Percentiles rank a stretch among this genome's conserved stretches.
These are phyloP conservation scores for Coelinius sp. DNA, from an alignment of 2,888 invertebrate genomes.

Conservation along the genomic window DNA sequence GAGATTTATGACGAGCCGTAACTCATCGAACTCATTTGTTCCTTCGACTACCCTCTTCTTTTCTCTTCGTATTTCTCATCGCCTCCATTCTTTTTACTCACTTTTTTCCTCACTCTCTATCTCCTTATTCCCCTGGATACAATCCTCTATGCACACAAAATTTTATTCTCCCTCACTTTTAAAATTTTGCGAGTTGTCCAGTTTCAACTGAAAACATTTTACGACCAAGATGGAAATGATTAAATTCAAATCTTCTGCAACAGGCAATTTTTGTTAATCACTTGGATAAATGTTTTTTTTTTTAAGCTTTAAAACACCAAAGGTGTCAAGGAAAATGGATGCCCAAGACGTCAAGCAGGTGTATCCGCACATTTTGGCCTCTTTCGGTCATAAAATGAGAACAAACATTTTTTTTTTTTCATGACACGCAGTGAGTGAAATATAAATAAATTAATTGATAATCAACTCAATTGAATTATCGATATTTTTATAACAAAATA, in stretches of 20 bases:
- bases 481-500: constrained; percentile 24
- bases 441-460: background rate
- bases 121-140: background rate
- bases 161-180: background rate
- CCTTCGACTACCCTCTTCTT: constrained; percentile 52
- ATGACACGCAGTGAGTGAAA: too few species aligned
- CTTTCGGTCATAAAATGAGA: constrained; percentile 1
- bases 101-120: constrained; percentile 5
- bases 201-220: background rate
- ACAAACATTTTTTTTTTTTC: background rate
- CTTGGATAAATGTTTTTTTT: constrained; percentile 5
- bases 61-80: constrained; percentile 44
- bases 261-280: background rate
- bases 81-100: background rate
- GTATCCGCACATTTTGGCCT: constrained; percentile 2
- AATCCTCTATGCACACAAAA: background rate
- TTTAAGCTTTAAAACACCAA: constrained; percentile 30
- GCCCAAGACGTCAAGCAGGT: constrained; percentile 29
- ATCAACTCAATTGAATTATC: constrained; percentile 2
- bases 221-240: background rate
- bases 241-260: background rate
- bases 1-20: constrained; percentile 70
- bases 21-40: constrained; percentile 70
- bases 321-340: constrained; percentile 40
- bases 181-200: too few species aligned